Evolutionary conservation across 1,140 invertebrate species (phyloP).

Genomic region (Brachionus sp.): DNA sequence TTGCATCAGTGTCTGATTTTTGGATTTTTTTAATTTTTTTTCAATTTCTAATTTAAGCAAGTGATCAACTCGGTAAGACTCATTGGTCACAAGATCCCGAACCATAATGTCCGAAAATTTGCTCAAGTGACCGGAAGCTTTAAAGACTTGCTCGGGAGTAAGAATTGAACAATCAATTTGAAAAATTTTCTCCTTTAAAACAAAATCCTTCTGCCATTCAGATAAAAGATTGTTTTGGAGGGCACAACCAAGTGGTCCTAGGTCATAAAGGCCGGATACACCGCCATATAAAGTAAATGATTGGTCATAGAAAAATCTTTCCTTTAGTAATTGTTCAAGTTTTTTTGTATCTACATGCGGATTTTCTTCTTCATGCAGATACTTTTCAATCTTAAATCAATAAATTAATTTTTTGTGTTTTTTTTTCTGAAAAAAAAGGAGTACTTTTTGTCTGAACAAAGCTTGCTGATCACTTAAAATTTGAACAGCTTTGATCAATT

Average conservation of each 20-base stretch:
- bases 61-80: constrained; percentile 40
- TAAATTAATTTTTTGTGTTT: background rate
- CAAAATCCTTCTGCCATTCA: constrained; percentile 40
- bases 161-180: constrained; percentile 42
- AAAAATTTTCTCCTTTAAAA: constrained; percentile 7
- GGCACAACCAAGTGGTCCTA: constrained; percentile 28
- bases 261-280: constrained; percentile 14
- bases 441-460: constrained; percentile 6
- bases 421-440: background rate
- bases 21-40: constrained; percentile 53
- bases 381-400: background rate
- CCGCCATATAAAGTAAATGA: constrained; percentile 41
- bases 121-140: constrained; percentile 31
- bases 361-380: background rate
- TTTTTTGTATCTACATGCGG: background rate
- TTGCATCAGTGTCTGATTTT: background rate
- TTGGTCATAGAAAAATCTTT: constrained; percentile 44
- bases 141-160: constrained; percentile 32
- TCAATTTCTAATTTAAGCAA: constrained; percentile 60
- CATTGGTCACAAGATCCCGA: background rate
- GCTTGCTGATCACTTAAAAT: background rate
- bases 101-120: constrained; percentile 43
- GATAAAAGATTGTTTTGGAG: background rate
- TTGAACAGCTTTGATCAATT: background rate
- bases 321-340: constrained; percentile 11